Percentiles rank a stretch among this genome's conserved stretches.
phyloP scores from a whole-genome alignment of 2,888 invertebrate genomes.

The Anthoptus insignis region DNA sequence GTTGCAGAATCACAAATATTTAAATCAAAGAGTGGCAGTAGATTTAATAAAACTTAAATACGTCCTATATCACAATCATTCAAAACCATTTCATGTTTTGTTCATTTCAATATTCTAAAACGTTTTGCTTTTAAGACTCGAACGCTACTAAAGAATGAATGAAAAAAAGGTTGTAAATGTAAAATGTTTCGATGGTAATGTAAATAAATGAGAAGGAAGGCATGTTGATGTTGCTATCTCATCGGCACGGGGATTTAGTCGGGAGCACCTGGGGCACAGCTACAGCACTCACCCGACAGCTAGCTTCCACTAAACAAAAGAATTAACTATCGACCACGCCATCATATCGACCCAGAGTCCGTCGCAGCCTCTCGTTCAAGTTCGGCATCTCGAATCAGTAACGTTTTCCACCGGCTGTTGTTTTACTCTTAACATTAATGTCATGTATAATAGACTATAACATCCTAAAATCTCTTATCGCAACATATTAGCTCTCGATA shows the following conservation, averaged over 20 bases:
- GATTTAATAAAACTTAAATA: neutral
- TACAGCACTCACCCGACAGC: constrained; percentile 70
- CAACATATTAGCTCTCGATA: constrained; percentile 41
- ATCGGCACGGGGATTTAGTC: constrained; percentile 59
- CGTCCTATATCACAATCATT: neutral
- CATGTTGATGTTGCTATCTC: constrained; percentile 35
- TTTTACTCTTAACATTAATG: constrained; percentile 62
- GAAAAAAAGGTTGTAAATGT: neutral
- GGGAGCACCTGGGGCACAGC: constrained; percentile 61
- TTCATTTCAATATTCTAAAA: constrained; percentile 24
- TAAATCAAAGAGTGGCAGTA: neutral
- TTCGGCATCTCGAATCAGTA: constrained; percentile 61
- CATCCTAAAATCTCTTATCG: constrained; percentile 31
- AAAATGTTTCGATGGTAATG: constrained; percentile 4
- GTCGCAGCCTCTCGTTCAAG: constrained; percentile 31
- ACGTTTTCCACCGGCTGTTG: constrained; percentile 75
- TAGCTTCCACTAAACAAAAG: constrained; percentile 80
- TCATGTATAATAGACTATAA: constrained; percentile 64
- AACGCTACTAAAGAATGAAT: neutral
- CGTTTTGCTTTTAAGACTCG: constrained; percentile 12
- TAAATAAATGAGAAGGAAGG: constrained; percentile 17
- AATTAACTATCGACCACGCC: constrained; percentile 75
- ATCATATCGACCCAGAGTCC: constrained; percentile 42
- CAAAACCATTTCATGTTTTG: constrained; percentile 26
- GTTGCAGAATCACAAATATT: too few species aligned